Evolutionary conservation across 2,113 vertebrate species (phyloP), one percentile per base, ranked within the genome.

Genomic region (Trichechus manatus): DNA sequence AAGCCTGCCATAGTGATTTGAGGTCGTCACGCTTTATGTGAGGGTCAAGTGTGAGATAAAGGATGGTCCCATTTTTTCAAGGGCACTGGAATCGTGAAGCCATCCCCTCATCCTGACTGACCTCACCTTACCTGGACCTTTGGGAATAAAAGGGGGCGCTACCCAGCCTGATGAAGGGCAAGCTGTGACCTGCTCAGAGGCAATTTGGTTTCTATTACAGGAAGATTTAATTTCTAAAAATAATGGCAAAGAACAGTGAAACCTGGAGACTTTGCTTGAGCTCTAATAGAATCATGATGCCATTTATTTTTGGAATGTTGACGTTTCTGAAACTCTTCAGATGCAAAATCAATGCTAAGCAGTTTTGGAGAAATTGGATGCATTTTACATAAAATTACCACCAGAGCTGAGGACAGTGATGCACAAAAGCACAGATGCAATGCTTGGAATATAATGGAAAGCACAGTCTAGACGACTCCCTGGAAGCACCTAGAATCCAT

Each of bases 161-260:
- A 17, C 29, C 50, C 68, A 27, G 0, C 6, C 27, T 25, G 27
- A 77, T 20, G 19, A 87, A 79, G 70, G 53, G 19, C 15, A 75
- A 88, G 87, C 56, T 70, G n/a, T 86, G 89, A 87, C 87, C 87
- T 70, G 31, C 42, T 89, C 80, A n/a, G n/a, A 89, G 80, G 33
- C 39, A 50, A 42, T 87, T 89, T 29, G 29, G 87, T 89, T 94
- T 94, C 75, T 88, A 96, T 96, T 91, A 88, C 72, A 92, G 84
- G 77, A 93, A 93, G 92, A 94, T 96, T 97, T 82, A 39, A 95
- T 97, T 96, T 97, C 93, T 94, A 94, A 97, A 97, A 96, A 89
- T 96, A 97, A 95, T 85, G 59, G 3, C 68, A 75, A 94, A 63
- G 36, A 97, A 70, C 27, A 82, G 89, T 8, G 9, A 96, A 92